phyloP scores from a whole-genome alignment of 2,797 vertebrate genomes.

The Capromys pilorides region DNA sequence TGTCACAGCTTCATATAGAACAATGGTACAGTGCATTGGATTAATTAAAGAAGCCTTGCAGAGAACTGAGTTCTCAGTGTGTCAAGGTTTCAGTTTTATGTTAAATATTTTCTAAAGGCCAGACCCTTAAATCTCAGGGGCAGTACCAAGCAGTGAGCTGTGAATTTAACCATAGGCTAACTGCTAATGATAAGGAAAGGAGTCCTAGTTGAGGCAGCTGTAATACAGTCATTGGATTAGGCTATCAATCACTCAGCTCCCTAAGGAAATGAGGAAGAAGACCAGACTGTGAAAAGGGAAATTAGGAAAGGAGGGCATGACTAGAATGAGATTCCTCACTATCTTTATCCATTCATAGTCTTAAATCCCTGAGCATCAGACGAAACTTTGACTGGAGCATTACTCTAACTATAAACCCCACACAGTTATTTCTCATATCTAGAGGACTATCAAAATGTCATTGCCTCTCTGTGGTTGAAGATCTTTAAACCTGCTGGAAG shows the following conservation, averaged over 20 bases:
- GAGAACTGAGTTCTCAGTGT: slow-evolving; percentile 90
- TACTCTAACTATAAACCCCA: slow-evolving; percentile 77
- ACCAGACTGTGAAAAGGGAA: slow-evolving; percentile 90
- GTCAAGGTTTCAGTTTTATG: slow-evolving; percentile 95
- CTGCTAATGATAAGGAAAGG: slow-evolving; percentile 94
- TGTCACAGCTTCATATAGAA: slow-evolving; percentile 86
- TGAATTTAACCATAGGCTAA: slow-evolving; percentile 94
- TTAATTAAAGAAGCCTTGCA: slow-evolving; percentile 91
- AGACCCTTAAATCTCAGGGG: slow-evolving; percentile 94
- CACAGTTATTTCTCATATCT: slow-evolving; percentile 75
- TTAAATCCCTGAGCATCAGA: slow-evolving; percentile 82
- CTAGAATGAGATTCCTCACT: slow-evolving; percentile 88
- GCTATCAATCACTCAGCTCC: slow-evolving; percentile 91
- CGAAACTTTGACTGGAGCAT: slow-evolving; percentile 71
- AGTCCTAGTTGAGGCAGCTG: slow-evolving; percentile 89
- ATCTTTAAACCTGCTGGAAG: slow-evolving; percentile 54
- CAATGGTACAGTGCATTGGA: slow-evolving; percentile 88
- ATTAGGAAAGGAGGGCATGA: slow-evolving; percentile 89
- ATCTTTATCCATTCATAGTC: slow-evolving; percentile 84
- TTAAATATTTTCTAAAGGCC: slow-evolving; percentile 96
- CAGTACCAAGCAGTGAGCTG: slow-evolving; percentile 91
- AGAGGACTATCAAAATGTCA: slow-evolving; percentile 69
- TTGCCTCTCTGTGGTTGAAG: slow-evolving; percentile 60
- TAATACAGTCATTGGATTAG: slow-evolving; percentile 92
- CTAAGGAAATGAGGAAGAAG: slow-evolving; percentile 88